Base-by-base conservation (phyloP, 2,113 vertebrate genomes). In the Columba janthina region DNA sequence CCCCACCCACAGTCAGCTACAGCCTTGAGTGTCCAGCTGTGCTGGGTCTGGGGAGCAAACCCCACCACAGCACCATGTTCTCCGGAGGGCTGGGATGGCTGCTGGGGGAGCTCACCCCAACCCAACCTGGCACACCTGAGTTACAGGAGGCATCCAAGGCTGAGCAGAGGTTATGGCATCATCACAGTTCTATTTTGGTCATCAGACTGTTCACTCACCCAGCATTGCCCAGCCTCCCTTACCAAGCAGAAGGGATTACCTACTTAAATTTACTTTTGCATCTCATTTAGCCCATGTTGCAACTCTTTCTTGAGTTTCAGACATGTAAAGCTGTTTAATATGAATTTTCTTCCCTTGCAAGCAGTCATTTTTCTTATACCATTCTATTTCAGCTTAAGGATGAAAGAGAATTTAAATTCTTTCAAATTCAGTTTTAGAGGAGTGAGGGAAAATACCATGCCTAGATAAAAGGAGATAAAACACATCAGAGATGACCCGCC, bases 1-100 rank as follows among this genome's bases (percentile, higher is more conserved):
- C 6, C 28, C 10, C 18, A 31, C 3, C 5, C 6, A 1, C 9
- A 1, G 1, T 28, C 66, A 82, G 15, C n/a, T 2, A 0, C 69
- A 93, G 24, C 12, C 31, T 4, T 20, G 58, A 79, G 28, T 1
- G 4, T 18, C 44, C 71, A 82, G 24, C 20, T 5, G 1, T 61
- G 50, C 20, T 2, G 2, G 10, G 6, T 29, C 38, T 1, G 1
- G 19, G 10, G 20, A 38, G 6, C 26, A 86, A 77, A 48, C 11
- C 20, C 21, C 70, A 42, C 12, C 1, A 1, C 3, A 40, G 24
- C 1, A 4, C 6, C 44, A 42, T 14, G 38, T 10, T 4, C 10
- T 15, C 38, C 28, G 21, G 7, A 81, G 38, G 18, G 11, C 31
- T 90, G 74, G 57, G 12, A 18, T 36, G 70, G 61, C 13, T 70